Conservation (phyloP, 2,113 vertebrate species). For the Syngnathus scovelli region DNA sequence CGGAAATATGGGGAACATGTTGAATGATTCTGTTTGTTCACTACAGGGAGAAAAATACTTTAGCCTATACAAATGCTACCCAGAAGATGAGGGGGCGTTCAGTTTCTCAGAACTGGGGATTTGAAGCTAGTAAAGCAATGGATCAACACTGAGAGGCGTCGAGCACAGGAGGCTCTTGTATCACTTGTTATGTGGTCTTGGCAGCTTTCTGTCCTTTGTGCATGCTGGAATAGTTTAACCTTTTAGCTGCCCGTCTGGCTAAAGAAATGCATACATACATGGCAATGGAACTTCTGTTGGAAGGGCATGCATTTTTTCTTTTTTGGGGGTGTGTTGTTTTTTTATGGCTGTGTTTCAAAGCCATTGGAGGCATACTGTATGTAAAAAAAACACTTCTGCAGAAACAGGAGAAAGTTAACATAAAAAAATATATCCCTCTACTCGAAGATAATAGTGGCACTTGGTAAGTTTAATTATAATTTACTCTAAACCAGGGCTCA, state of each 20-base stretch:
- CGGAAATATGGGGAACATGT: slow-evolving; percentile 6
- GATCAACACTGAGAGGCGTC: slow-evolving; percentile 24
- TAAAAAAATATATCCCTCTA: background rate
- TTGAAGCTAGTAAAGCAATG: slow-evolving; percentile 42
- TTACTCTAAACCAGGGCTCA: too few species aligned
- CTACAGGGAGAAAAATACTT: slow-evolving; percentile 31
- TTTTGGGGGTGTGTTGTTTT: slow-evolving; percentile 4
- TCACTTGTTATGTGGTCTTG: slow-evolving; percentile 27
- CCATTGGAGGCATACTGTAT: background rate
- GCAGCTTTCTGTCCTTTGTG: slow-evolving; percentile 44
- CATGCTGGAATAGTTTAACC: slow-evolving; percentile 7
- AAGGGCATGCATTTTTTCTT: slow-evolving; percentile 2
- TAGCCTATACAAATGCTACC: slow-evolving; percentile 40
- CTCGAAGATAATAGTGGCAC: background rate
- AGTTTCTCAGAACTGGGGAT: slow-evolving; percentile 36
- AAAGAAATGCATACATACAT: slow-evolving; percentile 12
- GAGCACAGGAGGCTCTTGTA: background rate
- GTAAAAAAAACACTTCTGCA: background rate
- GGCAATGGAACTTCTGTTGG: slow-evolving; percentile 1
- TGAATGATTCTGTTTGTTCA: slow-evolving; percentile 27
- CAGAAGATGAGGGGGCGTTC: slow-evolving; percentile 49
- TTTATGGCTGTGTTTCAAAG: background rate
- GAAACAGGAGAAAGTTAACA: background rate
- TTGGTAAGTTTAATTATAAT: background rate
- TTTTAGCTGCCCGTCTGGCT: slow-evolving; percentile 13